Base-by-base conservation (phyloP, 2,888 invertebrate species). In the Polydrusus cervinus region DNA sequence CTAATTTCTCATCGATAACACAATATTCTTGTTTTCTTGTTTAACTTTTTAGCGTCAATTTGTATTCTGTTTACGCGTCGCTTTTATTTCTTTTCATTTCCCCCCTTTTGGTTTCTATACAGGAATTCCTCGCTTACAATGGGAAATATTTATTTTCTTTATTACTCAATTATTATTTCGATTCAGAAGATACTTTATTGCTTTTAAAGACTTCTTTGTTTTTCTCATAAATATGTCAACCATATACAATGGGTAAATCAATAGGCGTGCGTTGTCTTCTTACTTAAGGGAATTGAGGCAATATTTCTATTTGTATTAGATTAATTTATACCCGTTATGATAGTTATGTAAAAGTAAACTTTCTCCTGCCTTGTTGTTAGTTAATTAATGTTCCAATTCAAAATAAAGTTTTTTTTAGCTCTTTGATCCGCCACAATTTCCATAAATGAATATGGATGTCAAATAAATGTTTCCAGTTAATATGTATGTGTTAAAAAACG, bases 121-220 rank as follows among this genome's bases (percentile, higher is more conserved):
- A 49, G 61, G 61, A 47, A 69, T 69, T 69, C 60, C 34, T 18
- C 69, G 65, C 43, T 16, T 13, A 61, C 69, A 69, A 69, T 69
- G 61, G 60, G 67, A 67, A 55, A 67, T 53, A 69, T 69, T 69
- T 61, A 61, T 69, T 69, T 60, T 53, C 61, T 69, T 69, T 69
- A 69, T 69, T 69, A 49, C 69, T 69, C 69, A 69, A 69, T 69
- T 69, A 69, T 69, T 69, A 69, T 69, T 69, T 61, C 69, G 69
- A 61, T 45, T 43, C 69, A 49, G 69, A 61, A 16, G 49, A 69
- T 69, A 47, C 57, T 69, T 69, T 69, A 69, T 67, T 38, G 65
- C 65, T 65, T 65, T 65, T 65, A 43, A 38, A 65, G 49, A 65
- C 65, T 47, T 51, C 34, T 51, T 65, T 43, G 45, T 65, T 47